Percentiles rank a stretch among this genome's conserved stretches.
Conservation (phyloP, 2,888 invertebrate species). For the Drosophila mayaguana region DNA sequence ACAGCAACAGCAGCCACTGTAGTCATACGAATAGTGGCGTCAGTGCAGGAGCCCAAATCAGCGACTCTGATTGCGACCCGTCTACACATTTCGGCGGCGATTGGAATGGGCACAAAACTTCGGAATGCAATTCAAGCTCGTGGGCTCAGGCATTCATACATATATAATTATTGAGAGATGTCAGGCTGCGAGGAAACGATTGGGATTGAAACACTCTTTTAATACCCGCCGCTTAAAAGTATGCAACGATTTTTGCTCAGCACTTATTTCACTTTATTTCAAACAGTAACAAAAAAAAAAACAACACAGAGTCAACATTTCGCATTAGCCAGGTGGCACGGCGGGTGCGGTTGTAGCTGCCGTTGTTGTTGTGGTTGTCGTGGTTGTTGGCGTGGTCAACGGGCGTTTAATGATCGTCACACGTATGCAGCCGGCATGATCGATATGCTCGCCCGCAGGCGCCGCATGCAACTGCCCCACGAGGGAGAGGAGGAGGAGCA, state of each 20-base stretch:
- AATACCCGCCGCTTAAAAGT: conserved; percentile 33
- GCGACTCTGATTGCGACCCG: background rate
- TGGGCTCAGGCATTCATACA: no score
- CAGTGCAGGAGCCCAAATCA: background rate
- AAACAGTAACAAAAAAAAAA: no score
- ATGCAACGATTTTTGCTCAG: conserved; percentile 13
- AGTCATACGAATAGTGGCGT: background rate
- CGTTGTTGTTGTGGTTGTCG: conserved; percentile 32
- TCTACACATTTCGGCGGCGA: background rate
- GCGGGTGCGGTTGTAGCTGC: conserved; percentile 34
- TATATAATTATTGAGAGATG: background rate
- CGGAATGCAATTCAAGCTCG: background rate
- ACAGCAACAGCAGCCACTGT: background rate
- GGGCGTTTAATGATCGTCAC: conserved; percentile 58
- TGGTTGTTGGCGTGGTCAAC: conserved; percentile 36
- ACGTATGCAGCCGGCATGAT: conserved; percentile 68
- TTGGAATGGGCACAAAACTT: background rate
- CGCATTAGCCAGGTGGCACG: conserved; percentile 43
- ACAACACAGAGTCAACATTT: background rate
- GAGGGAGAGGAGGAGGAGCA: conserved; percentile 9
- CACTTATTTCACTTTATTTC: conserved; percentile 3
- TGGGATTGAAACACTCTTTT: background rate
- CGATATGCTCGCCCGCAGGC: conserved; percentile 56
- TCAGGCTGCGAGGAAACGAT: background rate
- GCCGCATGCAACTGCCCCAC: conserved; percentile 16